These are phyloP conservation scores for Neopipo cinnamomea DNA, from an alignment of 2,113 vertebrate species.

Conservation along the genomic window DNA sequence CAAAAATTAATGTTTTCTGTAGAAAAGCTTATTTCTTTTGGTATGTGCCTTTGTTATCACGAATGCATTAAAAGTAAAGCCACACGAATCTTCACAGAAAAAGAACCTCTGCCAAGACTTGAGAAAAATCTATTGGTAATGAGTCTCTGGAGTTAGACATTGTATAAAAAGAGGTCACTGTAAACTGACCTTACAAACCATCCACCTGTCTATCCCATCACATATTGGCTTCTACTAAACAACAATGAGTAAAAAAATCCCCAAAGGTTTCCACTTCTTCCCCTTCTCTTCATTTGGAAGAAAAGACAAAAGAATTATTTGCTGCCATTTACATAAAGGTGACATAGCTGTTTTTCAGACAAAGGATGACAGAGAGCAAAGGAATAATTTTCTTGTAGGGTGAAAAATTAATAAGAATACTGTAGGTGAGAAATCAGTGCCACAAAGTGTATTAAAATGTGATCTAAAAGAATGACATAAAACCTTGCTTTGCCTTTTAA, in stretches of 20 bases:
- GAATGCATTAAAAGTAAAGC: background rate
- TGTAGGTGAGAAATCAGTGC: background rate
- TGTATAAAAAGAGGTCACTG: background rate
- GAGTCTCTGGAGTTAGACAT: background rate
- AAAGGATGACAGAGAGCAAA: background rate
- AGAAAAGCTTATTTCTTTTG: background rate
- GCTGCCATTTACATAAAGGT: background rate
- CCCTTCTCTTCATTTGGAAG: background rate
- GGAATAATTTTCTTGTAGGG: background rate
- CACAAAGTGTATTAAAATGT: background rate
- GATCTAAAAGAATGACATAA: background rate
- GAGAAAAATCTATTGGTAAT: slow-evolving; percentile 20
- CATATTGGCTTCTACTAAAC: background rate
- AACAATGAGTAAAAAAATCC: background rate
- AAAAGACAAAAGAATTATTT: background rate
- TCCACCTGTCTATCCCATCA: background rate
- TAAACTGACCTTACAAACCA: slow-evolving; percentile 19
- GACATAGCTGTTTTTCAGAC: background rate
- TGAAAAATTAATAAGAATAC: background rate
- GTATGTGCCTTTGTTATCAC: background rate
- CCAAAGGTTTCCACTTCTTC: background rate
- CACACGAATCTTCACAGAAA: background rate
- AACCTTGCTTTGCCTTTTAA: background rate
- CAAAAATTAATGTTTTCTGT: background rate
- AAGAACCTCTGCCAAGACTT: background rate